Base-by-base conservation (phyloP, 2,797 vertebrate genomes). In the Mormyrops boulengeri region DNA sequence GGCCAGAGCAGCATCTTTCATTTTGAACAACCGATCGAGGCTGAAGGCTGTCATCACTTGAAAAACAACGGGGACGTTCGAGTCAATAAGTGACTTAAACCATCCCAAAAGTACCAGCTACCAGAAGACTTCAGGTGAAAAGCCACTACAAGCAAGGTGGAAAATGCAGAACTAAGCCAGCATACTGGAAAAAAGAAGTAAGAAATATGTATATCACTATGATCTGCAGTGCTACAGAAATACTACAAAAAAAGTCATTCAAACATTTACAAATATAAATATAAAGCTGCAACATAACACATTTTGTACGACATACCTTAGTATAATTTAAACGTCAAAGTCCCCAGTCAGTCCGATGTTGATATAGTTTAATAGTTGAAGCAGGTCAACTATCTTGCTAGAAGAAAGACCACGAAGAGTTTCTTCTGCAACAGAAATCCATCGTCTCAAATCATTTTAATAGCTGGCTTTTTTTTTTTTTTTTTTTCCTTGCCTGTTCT, bases 401-500 rank as follows among this genome's bases (percentile, higher is more conserved):
- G 49, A 88, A 53, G 50, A 22, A 41, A n/a, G 77, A 73, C 30
- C 82, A 41, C 38, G 60, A 34, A 19, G 57, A 88, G 90, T 55
- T 89, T 73, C 89, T 90, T 87, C 90, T 66, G 90, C 92, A 90
- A 91, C 50, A 88, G 91, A 92, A 92, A 93, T 93, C 88, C 92
- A 91, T 95, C 91, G 89, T 92, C 90, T 90, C 92, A 73, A 90
- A 91, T 92, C 80, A 90, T 91, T 88, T 92, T 92, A 94, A 93
- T 87, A 89, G 73, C n/a, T 85, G 11, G 9, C 82, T 7, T 11
- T n/a, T 49, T 89, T 84, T 91, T 85, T 89, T 84, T 88, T 82
- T 85, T 89, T 85, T 88, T 82, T 89, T 86, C n/a, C 26, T 30
- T 30, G 12, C 88, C 91, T 90, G 88, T 50, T 57, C 87, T 69